phyloP scores from a whole-genome alignment of 1,140 invertebrate genomes.

The Leptinotarsa lineolata region DNA sequence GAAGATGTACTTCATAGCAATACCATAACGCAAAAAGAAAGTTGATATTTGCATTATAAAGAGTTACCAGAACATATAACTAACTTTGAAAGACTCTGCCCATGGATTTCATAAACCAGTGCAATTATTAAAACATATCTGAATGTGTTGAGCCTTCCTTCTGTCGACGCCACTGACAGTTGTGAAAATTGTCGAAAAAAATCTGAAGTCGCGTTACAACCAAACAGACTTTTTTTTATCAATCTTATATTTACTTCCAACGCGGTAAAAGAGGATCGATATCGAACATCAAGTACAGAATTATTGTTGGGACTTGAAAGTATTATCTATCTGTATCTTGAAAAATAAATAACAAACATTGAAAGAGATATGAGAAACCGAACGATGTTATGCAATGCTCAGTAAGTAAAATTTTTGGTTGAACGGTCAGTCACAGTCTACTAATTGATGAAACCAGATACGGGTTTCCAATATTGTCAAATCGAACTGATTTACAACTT shows the following conservation, averaged over 20 bases:
- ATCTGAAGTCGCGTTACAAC: no score
- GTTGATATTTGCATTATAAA: no score
- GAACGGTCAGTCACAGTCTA: not conserved
- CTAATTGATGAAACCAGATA: not conserved
- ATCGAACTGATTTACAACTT: conserved; percentile 14
- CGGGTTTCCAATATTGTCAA: not conserved
- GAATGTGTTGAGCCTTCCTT: no score
- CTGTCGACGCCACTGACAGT: no score
- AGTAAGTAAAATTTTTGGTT: not conserved
- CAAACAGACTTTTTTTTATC: conserved; percentile 3
- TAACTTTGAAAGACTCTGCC: no score
- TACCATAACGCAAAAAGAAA: no score
- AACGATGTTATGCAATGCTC: not conserved
- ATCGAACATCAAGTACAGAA: not conserved
- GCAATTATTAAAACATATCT: no score
- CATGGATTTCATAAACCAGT: no score
- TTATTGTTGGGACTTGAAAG: not conserved
- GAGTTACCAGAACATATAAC: no score
- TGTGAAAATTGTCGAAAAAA: no score
- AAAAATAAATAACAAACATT: not conserved
- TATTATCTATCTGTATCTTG: no score
- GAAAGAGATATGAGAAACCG: conserved; percentile 1
- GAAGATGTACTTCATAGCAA: no score
- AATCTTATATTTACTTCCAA: conserved; percentile 2
- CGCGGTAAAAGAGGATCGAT: not conserved